Base-by-base conservation (phyloP, 2,888 invertebrate species). In the Tethea ocularis region DNA sequence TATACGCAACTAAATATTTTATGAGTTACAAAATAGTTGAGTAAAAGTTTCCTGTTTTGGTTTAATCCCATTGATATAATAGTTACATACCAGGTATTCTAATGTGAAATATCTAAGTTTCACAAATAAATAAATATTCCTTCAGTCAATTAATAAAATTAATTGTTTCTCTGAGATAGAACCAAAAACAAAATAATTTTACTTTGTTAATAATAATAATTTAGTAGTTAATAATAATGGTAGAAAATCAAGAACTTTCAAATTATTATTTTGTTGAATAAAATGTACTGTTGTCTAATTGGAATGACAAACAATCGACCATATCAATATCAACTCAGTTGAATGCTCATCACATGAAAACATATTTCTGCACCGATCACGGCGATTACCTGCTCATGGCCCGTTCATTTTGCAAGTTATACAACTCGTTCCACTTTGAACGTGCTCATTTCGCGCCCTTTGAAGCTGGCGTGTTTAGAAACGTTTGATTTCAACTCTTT, bases 21-120 rank as follows among this genome's bases (percentile, higher is more conserved):
- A 91, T 89, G 83, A 89, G 87, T 87, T 87, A 83, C 87, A 83
- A 87, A 89, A 89, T 88, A 88, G 87, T 89, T 89, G 69, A 69
- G 75, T 75, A 72, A 80, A 84, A 82, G 74, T 83, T 81, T 70
- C 71, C 66, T 75, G 78, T 79, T 82, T 79, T 75, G 72, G 76
- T 83, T 82, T 81, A 80, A 82, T 81, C 75, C 78, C 69, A 74
- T 74, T 77, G 72, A 79, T 78, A 75, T 80, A 80, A 76, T 79
- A 71, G 67, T 75, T 38, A 38, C n/a, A 7, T 38, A n/a, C 38
- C 38, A 38, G 6, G 5, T n/a, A 38, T 38, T 33, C 33, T 13
- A 13, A 1, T 13, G 13, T 33, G 6, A 29, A 11, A 29, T 10
- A 29, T 8, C 11, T 29, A 33, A 4, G 1, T 13, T 13, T 33